These are phyloP conservation scores for Morus bassanus DNA, from an alignment of 2,797 vertebrate genomes.

Conservation along the genomic window DNA sequence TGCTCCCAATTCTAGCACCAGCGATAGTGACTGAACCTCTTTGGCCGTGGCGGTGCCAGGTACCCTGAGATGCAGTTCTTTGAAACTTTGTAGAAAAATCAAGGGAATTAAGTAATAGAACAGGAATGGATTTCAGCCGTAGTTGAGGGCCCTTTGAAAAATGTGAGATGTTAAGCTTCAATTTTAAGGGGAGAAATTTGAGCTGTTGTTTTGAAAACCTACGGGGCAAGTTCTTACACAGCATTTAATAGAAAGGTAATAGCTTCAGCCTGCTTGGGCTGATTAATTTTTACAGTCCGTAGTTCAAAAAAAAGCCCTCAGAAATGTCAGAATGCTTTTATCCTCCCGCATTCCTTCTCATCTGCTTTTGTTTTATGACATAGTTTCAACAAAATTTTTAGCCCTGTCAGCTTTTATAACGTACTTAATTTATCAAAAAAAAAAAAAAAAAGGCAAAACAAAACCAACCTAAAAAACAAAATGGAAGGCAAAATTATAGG, in stretches of 20 bases:
- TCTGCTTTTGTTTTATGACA: background rate
- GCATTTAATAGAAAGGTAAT: slow-evolving; percentile 27
- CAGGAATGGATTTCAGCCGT: background rate
- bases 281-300: background rate
- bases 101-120: background rate
- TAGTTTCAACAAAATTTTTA: background rate
- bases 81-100: background rate
- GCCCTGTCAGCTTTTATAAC: background rate
- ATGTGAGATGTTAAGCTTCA: background rate
- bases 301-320: slow-evolving; percentile 4
- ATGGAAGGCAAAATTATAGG: background rate
- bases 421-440: background rate
- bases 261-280: background rate
- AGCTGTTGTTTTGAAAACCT: slow-evolving; percentile 24
- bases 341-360: background rate
- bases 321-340: slow-evolving; percentile 25
- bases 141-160: background rate
- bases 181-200: background rate
- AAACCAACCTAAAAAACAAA: background rate
- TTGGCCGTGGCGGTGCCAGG: background rate
- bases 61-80: background rate
- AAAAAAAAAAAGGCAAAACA: background rate
- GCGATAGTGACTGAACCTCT: background rate
- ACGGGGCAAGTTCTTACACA: background rate
- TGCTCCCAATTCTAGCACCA: background rate